These are phyloP conservation scores for Eufriesea mexicana DNA, from an alignment of 1,140 invertebrate genomes.

Conservation along the genomic window DNA sequence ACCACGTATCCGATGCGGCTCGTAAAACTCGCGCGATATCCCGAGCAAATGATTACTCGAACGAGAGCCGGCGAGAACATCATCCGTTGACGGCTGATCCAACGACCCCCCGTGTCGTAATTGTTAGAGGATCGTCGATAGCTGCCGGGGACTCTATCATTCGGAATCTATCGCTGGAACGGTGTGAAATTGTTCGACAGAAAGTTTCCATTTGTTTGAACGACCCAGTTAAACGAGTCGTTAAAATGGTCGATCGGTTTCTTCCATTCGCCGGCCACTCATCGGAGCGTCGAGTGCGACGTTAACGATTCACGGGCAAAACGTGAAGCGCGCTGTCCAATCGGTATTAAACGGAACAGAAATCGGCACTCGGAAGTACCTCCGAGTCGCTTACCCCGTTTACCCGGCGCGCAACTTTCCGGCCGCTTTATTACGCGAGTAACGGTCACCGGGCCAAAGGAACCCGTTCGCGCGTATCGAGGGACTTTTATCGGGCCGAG, in stretches of 20 bases:
- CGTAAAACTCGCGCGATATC: slow-evolving; percentile 63
- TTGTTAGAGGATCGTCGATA: background rate
- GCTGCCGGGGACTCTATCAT: background rate
- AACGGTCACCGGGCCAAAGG: background rate
- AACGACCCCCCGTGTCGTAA: slow-evolving; percentile 12
- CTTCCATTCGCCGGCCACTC: no score
- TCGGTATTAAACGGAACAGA: no score
- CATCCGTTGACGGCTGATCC: slow-evolving; percentile 12
- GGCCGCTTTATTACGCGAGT: slow-evolving; percentile 27
- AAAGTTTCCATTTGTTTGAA: background rate
- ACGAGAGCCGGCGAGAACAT: slow-evolving; percentile 24
- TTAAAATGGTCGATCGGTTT: no score
- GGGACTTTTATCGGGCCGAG: slow-evolving; percentile 27
- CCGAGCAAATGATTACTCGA: slow-evolving; percentile 57
- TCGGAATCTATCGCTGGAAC: background rate
- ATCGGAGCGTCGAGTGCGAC: no score
- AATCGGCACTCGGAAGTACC: no score
- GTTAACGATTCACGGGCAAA: no score
- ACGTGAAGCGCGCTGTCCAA: no score
- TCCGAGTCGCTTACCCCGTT: no score
- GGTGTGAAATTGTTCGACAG: background rate
- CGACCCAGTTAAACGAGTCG: no score
- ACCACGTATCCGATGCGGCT: slow-evolving; percentile 64
- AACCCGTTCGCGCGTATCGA: background rate
- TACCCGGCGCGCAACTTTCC: slow-evolving; percentile 16